A percentile compares a stretch with the other conserved stretches of the same genome.
phyloP scores from a whole-genome alignment of 2,113 vertebrate genomes.

The Ancistrus triradiatus region DNA sequence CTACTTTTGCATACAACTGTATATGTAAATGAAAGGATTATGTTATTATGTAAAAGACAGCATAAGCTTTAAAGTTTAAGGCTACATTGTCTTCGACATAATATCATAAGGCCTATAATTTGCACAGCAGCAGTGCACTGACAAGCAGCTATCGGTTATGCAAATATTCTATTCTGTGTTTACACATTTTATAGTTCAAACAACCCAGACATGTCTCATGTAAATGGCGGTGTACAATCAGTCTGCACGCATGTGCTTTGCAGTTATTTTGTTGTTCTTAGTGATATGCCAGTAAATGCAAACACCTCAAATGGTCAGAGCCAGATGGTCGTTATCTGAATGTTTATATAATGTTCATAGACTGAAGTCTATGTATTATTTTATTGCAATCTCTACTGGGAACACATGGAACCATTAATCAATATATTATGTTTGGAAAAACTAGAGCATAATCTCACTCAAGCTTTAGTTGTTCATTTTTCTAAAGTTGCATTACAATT shows the following conservation, averaged over 20 bases:
- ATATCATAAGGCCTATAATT: too few species aligned
- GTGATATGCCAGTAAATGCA: too few species aligned
- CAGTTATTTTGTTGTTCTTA: not conserved
- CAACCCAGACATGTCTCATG: not conserved
- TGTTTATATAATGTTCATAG: not conserved
- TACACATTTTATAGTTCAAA: not conserved
- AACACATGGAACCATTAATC: too few species aligned
- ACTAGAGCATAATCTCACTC: too few species aligned
- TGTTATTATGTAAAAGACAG: not conserved
- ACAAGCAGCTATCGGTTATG: conserved; percentile 38
- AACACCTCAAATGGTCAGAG: conserved; percentile 17
- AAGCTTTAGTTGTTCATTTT: too few species aligned
- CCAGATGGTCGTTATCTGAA: not conserved
- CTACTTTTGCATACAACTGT: too few species aligned
- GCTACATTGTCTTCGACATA: too few species aligned
- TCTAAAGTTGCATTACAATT: too few species aligned
- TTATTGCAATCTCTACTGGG: too few species aligned
- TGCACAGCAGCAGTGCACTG: not conserved
- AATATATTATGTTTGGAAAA: too few species aligned
- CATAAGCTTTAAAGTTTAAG: too few species aligned
- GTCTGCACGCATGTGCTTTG: not conserved
- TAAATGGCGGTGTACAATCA: not conserved
- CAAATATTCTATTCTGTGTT: conserved; percentile 26
- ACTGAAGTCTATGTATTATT: too few species aligned
- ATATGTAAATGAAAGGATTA: not conserved